These are phyloP conservation scores for Bagarius yarrelli DNA, from an alignment of 2,113 vertebrate species.

Conservation along the genomic window DNA sequence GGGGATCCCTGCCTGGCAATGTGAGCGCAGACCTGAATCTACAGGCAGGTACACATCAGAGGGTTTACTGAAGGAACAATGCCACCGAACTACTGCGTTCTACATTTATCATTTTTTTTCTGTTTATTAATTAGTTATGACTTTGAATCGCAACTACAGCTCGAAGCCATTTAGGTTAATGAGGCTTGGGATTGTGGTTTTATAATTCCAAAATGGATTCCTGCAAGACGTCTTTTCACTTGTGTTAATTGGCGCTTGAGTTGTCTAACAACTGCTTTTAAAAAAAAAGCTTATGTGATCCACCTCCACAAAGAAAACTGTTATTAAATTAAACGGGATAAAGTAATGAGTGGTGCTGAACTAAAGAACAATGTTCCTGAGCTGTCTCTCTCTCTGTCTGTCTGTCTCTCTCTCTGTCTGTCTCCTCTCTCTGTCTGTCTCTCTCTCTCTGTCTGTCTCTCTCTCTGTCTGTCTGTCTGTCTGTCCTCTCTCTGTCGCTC, in stretches of 20 bases:
- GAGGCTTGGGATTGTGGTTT: not conserved
- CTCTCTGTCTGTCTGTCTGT: too few relatives aligned
- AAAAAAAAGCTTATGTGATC: not conserved
- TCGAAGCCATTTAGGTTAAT: not conserved
- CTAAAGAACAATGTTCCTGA: not conserved
- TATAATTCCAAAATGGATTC: slow-evolving; percentile 19
- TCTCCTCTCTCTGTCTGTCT: too few relatives aligned
- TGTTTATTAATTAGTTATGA: slow-evolving; percentile 1
- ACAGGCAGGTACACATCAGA: not conserved
- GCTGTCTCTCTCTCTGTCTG: not conserved
- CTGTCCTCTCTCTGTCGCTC: too few relatives aligned
- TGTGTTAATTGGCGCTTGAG: not conserved
- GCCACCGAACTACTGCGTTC: not conserved
- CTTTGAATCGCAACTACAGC: not conserved
- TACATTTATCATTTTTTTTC: not conserved
- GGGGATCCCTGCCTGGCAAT: slow-evolving; percentile 22
- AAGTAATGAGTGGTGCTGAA: not conserved
- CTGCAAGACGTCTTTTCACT: not conserved
- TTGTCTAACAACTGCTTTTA: not conserved
- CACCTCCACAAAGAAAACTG: slow-evolving; percentile 16
- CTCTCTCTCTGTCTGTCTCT: too few relatives aligned
- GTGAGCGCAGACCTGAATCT: not conserved
- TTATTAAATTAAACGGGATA: slow-evolving; percentile 10
- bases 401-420: too few relatives aligned
- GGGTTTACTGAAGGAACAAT: not conserved